Evolutionary conservation across 2,113 vertebrate genomes (phyloP).

Genomic region (Eupsittula cactorum): DNA sequence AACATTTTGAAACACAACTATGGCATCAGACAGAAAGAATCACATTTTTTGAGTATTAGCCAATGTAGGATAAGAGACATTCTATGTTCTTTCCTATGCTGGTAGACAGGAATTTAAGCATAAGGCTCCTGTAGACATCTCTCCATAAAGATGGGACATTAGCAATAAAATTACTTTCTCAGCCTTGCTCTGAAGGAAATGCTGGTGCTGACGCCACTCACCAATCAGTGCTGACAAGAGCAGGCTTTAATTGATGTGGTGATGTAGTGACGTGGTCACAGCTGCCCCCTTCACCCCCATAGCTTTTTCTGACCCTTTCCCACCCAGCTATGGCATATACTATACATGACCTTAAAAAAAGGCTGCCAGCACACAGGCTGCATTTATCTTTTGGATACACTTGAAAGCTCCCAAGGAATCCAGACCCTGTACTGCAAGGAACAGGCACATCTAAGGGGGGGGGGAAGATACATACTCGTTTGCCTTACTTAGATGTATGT

Average conservation of each 20-base stretch:
- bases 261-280: background rate
- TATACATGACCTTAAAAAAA: background rate
- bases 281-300: background rate
- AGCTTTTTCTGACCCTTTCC: background rate
- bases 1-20: background rate
- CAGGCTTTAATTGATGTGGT: background rate
- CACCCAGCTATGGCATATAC: background rate
- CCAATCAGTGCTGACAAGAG: background rate
- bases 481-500: background rate
- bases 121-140: background rate
- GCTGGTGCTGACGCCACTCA: background rate
- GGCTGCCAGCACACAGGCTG: background rate
- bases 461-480: background rate
- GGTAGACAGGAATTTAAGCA: background rate
- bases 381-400: conserved; percentile 1
- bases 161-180: background rate
- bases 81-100: background rate
- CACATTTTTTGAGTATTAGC: background rate
- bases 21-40: background rate
- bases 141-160: background rate
- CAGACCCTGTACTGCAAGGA: background rate
- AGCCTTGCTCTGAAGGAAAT: background rate
- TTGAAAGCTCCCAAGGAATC: conserved; percentile 32
- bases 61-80: background rate
- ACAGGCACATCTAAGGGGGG: background rate